Evolutionary conservation across 2,797 vertebrate genomes (phyloP).

Genomic region (Tragelaphus eurycerus): DNA sequence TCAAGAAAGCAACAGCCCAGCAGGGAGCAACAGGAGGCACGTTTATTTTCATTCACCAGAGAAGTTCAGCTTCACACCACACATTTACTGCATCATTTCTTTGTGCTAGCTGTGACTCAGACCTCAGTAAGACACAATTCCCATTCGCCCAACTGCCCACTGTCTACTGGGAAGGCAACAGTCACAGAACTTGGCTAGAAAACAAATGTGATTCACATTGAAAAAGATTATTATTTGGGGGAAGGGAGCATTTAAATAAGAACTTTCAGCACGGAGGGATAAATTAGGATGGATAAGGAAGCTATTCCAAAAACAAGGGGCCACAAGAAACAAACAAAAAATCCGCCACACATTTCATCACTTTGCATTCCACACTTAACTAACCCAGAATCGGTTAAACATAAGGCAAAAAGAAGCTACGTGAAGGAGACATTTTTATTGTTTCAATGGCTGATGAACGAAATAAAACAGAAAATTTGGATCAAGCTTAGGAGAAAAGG

Average conservation of each 20-base stretch:
- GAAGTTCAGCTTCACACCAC: background rate
- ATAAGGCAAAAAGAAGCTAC: background rate
- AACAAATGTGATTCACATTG: background rate
- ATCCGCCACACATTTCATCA: background rate
- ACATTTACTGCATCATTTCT: accelerated
- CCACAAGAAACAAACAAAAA: slow-evolving; percentile 43
- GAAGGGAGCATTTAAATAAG: background rate
- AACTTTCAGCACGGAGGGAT: background rate
- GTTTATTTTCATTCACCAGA: background rate
- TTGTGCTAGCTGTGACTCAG: too few relatives aligned
- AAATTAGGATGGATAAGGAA: slow-evolving; percentile 58
- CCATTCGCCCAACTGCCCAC: background rate
- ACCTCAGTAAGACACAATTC: background rate
- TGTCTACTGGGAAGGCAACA: accelerated
- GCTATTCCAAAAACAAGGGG: slow-evolving; percentile 71
- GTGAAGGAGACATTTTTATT: background rate
- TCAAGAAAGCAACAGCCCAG: background rate
- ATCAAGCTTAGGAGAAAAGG: background rate
- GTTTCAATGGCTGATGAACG: background rate
- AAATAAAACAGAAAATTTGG: background rate
- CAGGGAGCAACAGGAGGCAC: accelerated
- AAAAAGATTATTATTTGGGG: background rate
- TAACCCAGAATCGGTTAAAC: background rate
- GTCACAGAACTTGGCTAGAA: background rate
- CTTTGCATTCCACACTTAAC: background rate